These are phyloP conservation scores for Sycophila texana DNA, from an alignment of 2,888 invertebrate species.

Conservation along the genomic window DNA sequence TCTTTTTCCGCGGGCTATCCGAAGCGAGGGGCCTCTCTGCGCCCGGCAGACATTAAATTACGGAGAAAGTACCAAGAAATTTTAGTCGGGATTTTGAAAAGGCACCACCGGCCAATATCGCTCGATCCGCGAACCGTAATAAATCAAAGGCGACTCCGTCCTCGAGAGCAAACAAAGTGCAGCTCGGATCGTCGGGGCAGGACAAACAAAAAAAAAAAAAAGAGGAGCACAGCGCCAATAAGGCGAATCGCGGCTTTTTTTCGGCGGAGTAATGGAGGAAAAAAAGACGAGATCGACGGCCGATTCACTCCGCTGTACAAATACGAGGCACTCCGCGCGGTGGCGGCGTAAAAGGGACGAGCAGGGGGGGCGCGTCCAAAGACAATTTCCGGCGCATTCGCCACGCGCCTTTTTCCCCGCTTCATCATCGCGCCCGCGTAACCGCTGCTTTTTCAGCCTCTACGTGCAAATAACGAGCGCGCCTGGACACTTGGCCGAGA, in stretches of 20 bases:
- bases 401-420: conserved; percentile 64
- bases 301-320: conserved; percentile 40
- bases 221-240: neutral
- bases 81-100: too few species aligned
- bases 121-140: too few species aligned
- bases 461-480: neutral
- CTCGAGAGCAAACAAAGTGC: too few species aligned
- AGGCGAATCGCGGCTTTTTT: neutral
- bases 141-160: too few species aligned
- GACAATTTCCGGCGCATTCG: conserved; percentile 74
- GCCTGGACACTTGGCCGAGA: neutral
- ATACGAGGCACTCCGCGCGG: conserved; percentile 15
- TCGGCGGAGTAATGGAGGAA: neutral
- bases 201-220: neutral
- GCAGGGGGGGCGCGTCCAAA: conserved; percentile 30
- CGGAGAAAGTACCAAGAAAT: too few species aligned
- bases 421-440: conserved; percentile 3
- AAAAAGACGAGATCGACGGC: conserved; percentile 15
- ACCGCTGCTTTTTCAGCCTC: neutral
- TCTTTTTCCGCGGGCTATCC: neutral
- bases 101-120: too few species aligned
- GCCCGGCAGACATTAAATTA: too few species aligned
- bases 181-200: too few species aligned
- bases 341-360: neutral
- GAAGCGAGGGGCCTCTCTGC: neutral